Conservation (phyloP, 1,140 invertebrate species). For the Melipona quadrifasciata region DNA sequence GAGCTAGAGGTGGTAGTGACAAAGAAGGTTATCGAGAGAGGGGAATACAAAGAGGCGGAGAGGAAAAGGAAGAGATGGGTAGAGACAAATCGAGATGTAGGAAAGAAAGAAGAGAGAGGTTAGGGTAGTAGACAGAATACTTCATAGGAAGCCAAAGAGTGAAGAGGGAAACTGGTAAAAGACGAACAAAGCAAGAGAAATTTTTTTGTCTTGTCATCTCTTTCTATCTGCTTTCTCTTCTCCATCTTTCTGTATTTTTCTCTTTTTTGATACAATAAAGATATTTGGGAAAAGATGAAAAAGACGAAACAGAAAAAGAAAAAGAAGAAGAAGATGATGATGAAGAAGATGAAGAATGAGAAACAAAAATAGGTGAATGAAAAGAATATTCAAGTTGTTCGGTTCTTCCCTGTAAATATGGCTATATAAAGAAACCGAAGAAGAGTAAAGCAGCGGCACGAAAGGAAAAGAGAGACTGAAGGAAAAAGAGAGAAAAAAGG, state of each 20-base stretch:
- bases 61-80: conserved; percentile 50
- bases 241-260: neutral
- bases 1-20: conserved; percentile 31
- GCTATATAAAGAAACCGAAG: conserved; percentile 54
- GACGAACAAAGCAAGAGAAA: conserved; percentile 22
- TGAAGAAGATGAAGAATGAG: neutral
- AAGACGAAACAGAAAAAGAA: neutral
- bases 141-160: conserved; percentile 59
- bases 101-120: conserved; percentile 59
- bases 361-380: conserved; percentile 19
- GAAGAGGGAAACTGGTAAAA: conserved; percentile 49
- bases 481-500: conserved; percentile 42
- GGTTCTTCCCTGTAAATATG: conserved; percentile 56
- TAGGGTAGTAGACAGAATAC: conserved; percentile 63
- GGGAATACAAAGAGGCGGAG: conserved; percentile 39
- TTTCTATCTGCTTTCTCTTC: conserved; percentile 6
- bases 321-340: neutral
- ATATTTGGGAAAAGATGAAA: neutral
- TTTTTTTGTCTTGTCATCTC: conserved; percentile 30
- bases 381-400: conserved; percentile 51
- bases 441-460: conserved; percentile 23
- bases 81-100: conserved; percentile 61
- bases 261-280: neutral
- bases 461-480: conserved; percentile 40
- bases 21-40: conserved; percentile 55